Evolutionary conservation across 1,140 invertebrate genomes (phyloP), one percentile per base, ranked within the genome.

Genomic region (Anagrus nilaparvatae): DNA sequence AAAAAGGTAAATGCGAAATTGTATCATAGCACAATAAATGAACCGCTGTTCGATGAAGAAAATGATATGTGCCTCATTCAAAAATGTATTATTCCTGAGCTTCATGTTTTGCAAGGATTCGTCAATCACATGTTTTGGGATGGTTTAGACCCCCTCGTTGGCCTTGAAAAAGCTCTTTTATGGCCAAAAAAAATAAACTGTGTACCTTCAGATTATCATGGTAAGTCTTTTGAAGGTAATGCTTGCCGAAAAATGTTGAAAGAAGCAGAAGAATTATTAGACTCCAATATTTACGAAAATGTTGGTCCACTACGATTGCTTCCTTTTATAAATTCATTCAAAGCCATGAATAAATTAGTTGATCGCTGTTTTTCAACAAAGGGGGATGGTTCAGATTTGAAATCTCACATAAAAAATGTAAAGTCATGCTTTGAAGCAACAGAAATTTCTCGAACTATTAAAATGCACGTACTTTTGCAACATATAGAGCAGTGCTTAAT

Each of bases 1-100:
- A 21, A 23, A 12, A 37, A 37, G 23, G 16, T 21, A 25, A 20
- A 10, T 37, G 23, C 18, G 20, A 18, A 5, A 23, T 10, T 21
- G 4, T 44, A 12, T 25, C 32, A 44, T 17, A 31, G 35, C 18
- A 44, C 34, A 13, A 23, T 44, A 0, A 44, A 44, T 44, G 17
- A n/a, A 9, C 35, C 42, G 7, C 6, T 44, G 14, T 36, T 44
- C 10, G 10, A 2, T 23, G 34, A 23, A 44, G 29, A 44, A 8
- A 20, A 44, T 21, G 2, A 40, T 21, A 13, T 39, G 9, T 17
- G 5, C 5, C 27, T 46, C n/a, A 9, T 46, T 6, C 16, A 46
- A 42, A 49, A 49, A 45, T 49, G 47, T 29, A 21, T 46, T 14
- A n/a, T 41, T 17, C 37, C 47, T 17, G 43, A 49, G 12, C 37